These are phyloP conservation scores for Drosophila burlai DNA, from an alignment of 1,140 invertebrate species.

Conservation along the genomic window DNA sequence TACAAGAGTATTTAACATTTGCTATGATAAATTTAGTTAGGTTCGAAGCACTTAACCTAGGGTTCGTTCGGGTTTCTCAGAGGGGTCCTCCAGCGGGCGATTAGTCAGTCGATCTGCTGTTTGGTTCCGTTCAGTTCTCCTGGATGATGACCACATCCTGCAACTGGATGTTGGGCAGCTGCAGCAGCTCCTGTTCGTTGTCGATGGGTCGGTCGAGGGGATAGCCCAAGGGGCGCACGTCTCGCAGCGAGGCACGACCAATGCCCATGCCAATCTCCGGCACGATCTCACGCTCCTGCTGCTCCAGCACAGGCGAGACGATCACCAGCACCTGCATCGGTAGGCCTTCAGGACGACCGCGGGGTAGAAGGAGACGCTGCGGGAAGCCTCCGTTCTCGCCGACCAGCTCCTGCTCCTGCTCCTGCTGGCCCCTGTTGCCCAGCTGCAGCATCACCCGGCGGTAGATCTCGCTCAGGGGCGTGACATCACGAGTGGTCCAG, in stretches of 20 bases:
- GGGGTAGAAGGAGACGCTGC: slow-evolving; percentile 87
- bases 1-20: slow-evolving; percentile 34
- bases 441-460: slow-evolving; percentile 86
- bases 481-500: slow-evolving; percentile 88
- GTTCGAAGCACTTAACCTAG: slow-evolving; percentile 29
- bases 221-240: slow-evolving; percentile 75
- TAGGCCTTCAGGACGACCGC: slow-evolving; percentile 87
- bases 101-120: slow-evolving; percentile 13
- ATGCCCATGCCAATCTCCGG: slow-evolving; percentile 53
- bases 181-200: slow-evolving; percentile 67
- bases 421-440: slow-evolving; percentile 64
- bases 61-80: slow-evolving; percentile 3
- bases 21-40: slow-evolving; percentile 17
- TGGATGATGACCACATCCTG: slow-evolving; percentile 79
- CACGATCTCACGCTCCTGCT: slow-evolving; percentile 14
- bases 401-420: slow-evolving; percentile 72
- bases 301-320: slow-evolving; percentile 77
- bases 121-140: slow-evolving; percentile 52
- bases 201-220: slow-evolving; percentile 85
- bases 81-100: neutral
- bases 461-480: slow-evolving; percentile 87
- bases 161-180: slow-evolving; percentile 73
- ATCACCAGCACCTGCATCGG: slow-evolving; percentile 87
- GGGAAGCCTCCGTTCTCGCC: slow-evolving; percentile 87
- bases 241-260: slow-evolving; percentile 43